Conservation (phyloP, 2,113 vertebrate genomes). For the Burhinus oedicnemus region DNA sequence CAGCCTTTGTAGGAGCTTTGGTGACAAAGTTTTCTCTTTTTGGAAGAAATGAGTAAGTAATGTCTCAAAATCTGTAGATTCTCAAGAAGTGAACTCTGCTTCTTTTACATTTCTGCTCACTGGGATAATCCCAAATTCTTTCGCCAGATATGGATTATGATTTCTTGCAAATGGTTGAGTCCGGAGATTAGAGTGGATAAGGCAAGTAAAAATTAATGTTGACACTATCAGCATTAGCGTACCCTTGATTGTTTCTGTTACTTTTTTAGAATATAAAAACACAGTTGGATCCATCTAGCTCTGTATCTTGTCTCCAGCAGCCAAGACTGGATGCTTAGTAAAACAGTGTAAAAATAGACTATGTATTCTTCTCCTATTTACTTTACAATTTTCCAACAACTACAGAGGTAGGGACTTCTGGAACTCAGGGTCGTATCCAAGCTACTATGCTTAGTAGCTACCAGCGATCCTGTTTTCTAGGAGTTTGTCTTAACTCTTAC, state of each 20-base stretch:
- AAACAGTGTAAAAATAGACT: background rate
- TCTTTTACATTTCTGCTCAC: background rate
- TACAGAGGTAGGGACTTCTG: background rate
- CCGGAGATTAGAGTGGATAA: conserved; percentile 17
- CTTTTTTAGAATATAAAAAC: background rate
- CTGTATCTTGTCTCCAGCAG: conserved; percentile 5
- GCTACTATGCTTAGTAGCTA: background rate
- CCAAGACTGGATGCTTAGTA: background rate
- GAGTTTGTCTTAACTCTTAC: background rate
- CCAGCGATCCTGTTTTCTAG: background rate
- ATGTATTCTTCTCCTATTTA: background rate
- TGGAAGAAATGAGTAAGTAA: background rate
- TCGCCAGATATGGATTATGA: background rate
- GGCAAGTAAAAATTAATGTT: conserved; percentile 11
- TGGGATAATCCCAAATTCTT: background rate
- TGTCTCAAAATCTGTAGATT: background rate
- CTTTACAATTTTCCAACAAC: background rate
- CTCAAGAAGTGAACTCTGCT: background rate
- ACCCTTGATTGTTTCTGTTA: background rate
- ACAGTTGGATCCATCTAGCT: background rate
- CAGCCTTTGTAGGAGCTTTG: background rate
- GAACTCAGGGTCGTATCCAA: background rate
- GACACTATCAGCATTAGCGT: background rate
- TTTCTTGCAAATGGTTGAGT: background rate
- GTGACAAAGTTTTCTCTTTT: background rate